These are phyloP conservation scores for Corythoichthys haematopterus DNA, from an alignment of 2,113 vertebrate species.

Conservation along the genomic window DNA sequence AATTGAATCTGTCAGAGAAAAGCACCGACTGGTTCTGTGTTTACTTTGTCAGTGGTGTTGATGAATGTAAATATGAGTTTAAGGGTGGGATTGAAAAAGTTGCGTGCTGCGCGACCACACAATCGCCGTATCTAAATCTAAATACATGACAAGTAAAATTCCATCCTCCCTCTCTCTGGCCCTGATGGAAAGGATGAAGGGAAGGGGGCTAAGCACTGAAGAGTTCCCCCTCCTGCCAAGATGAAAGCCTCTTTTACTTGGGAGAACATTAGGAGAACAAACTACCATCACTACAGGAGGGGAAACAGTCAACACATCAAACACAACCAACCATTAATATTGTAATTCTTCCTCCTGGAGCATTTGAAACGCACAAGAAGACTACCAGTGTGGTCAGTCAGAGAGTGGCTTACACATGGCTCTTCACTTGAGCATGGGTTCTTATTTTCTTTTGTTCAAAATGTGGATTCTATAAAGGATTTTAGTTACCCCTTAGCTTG, in stretches of 20 bases:
- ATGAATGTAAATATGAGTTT: not conserved
- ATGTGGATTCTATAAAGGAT: not conserved
- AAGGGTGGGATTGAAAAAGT: not conserved
- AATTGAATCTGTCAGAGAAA: not conserved
- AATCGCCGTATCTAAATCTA: slow-evolving; percentile 11
- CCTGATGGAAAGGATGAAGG: slow-evolving; percentile 24
- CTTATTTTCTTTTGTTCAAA: not conserved
- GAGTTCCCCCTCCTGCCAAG: slow-evolving; percentile 62
- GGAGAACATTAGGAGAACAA: slow-evolving; percentile 70
- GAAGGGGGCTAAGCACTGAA: slow-evolving; percentile 42
- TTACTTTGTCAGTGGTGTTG: not conserved
- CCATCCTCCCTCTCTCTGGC: slow-evolving; percentile 18
- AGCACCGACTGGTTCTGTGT: not conserved
- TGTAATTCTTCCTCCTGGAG: slow-evolving; percentile 48
- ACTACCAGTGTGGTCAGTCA: slow-evolving; percentile 41
- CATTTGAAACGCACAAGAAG: slow-evolving; percentile 39
- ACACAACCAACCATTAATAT: slow-evolving; percentile 57
- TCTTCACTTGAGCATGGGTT: slow-evolving; percentile 3
- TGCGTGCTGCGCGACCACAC: slow-evolving; percentile 22
- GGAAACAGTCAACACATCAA: slow-evolving; percentile 67
- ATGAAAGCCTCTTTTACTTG: slow-evolving; percentile 65
- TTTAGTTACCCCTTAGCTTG: not conserved
- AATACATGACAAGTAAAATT: slow-evolving; percentile 7
- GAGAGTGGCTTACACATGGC: slow-evolving; percentile 27
- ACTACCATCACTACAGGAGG: slow-evolving; percentile 66